Evolutionary conservation across 1,140 invertebrate species (phyloP), one percentile per base, ranked within the genome.

Genomic region (Achatina immaculata): DNA sequence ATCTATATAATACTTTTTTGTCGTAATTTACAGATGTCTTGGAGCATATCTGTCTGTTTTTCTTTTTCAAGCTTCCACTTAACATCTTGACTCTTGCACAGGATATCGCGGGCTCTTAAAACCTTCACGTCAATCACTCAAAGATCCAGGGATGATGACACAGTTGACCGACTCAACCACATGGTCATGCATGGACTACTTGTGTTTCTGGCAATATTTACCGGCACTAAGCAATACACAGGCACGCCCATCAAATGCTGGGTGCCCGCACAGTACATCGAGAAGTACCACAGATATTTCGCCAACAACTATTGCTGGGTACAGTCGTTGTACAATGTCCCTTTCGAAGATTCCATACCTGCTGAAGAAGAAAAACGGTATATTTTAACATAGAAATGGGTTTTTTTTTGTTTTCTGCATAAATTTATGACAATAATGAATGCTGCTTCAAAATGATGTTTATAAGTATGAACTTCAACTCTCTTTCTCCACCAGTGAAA

Each of bases 261-360:
- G 78, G 21, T 73, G 4, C 78, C 78, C 51, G 31, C 51, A 19
- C 19, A 80, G 55, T 80, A 69, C 69, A 65, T 34, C 7, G 71
- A 80, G 38, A 74, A 80, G 38, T 51, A 40, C 24, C 55, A 73
- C 11, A 72, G 72, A 58, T 34, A 51, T 7, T 80, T 58, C 55
- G 45, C 72, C 34, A 80, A 80, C 69, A 9, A 72, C 34, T 74
- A 80, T 51, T 80, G 78, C 55, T 80, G 78, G 78, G 55, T 73
- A 21, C 38, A 72, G 69, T 16, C 69, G 6, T 28, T 80, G 31
- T 80, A 80, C 78, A 62, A 72, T 19, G 69, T 73, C 4, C 78
- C 78, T 19, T 80, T 72, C 40, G 45, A 51, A 0, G 48, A 73
- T 4, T 28, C 48, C 6, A 42, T 80, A 24, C 78, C 78, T 24